Evolutionary conservation across 1,140 invertebrate genomes (phyloP).

Genomic region (Gerris buenoi): DNA sequence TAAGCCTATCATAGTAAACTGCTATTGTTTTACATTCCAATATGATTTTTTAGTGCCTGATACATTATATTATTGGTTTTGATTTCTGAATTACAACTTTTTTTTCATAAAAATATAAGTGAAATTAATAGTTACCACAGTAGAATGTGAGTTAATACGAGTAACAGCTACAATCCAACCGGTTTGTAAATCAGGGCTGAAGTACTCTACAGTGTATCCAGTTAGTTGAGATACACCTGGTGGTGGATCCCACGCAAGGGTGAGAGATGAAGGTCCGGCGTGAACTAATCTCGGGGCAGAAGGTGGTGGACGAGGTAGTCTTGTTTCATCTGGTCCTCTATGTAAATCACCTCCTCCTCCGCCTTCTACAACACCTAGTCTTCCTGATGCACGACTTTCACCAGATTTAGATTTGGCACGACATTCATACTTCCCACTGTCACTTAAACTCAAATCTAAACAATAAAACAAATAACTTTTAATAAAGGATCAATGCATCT

Average conservation of each 20-base stretch:
- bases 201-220: slow-evolving; percentile 78
- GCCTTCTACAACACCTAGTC: slow-evolving; percentile 42
- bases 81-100: no score
- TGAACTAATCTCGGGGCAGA: slow-evolving; percentile 53
- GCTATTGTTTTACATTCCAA: no score
- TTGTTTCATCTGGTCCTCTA: slow-evolving; percentile 55
- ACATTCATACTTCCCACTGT: slow-evolving; percentile 65
- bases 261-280: slow-evolving; percentile 57
- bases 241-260: slow-evolving; percentile 55
- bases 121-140: slow-evolving; percentile 60
- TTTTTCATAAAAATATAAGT: no score
- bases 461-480: no score
- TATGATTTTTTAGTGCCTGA: no score
- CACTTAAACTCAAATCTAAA: slow-evolving; percentile 50
- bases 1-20: no score
- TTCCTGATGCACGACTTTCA: slow-evolving; percentile 65
- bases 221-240: slow-evolving; percentile 34
- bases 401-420: slow-evolving; percentile 63
- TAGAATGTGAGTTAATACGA: slow-evolving; percentile 45
- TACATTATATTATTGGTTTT: no score
- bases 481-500: no score
- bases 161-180: slow-evolving; percentile 54
- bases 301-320: slow-evolving; percentile 62
- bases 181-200: slow-evolving; percentile 62
- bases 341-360: slow-evolving; percentile 46